Evolutionary conservation across 2,888 invertebrate genomes (phyloP).

Genomic region (Hydraecia micacea): DNA sequence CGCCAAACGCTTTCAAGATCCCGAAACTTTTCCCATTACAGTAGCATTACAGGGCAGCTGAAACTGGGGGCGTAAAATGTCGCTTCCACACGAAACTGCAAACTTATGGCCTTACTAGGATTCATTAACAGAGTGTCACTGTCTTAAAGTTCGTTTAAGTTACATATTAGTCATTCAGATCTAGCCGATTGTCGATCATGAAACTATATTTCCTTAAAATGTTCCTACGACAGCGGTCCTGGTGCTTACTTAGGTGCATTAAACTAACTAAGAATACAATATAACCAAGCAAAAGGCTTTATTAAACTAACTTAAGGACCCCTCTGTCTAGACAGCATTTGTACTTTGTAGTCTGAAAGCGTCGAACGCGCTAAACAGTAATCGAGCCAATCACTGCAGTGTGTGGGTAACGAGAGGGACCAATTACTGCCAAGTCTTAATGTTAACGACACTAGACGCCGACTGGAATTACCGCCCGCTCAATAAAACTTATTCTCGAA

Average conservation of each 20-base stretch:
- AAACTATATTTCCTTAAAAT: slow-evolving; percentile 3
- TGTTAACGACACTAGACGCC: slow-evolving; percentile 58
- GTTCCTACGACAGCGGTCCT: background rate
- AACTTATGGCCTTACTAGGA: slow-evolving; percentile 30
- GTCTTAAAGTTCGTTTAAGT: background rate
- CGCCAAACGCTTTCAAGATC: slow-evolving; percentile 71
- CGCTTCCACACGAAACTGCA: slow-evolving; percentile 59
- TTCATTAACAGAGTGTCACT: slow-evolving; percentile 22
- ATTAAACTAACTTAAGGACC: slow-evolving; percentile 38
- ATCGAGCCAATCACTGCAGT: slow-evolving; percentile 69
- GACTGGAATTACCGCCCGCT: slow-evolving; percentile 52
- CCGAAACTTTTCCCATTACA: slow-evolving; percentile 78
- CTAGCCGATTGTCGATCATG: background rate
- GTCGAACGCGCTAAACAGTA: slow-evolving; percentile 61
- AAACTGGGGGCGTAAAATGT: slow-evolving; percentile 69
- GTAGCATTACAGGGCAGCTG: slow-evolving; percentile 64
- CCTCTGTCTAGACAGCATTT: slow-evolving; percentile 59
- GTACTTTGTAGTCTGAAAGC: slow-evolving; percentile 53
- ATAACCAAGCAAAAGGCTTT: slow-evolving; percentile 19
- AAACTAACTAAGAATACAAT: slow-evolving; percentile 13
- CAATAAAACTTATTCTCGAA: slow-evolving; percentile 66
- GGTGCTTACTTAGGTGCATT: background rate
- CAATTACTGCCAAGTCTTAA: slow-evolving; percentile 65
- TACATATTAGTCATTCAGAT: slow-evolving; percentile 12
- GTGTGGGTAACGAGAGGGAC: slow-evolving; percentile 59